Evolutionary conservation across 2,113 vertebrate species (phyloP), one percentile per base, ranked within the genome.

Genomic region (Odontesthes bonariensis): DNA sequence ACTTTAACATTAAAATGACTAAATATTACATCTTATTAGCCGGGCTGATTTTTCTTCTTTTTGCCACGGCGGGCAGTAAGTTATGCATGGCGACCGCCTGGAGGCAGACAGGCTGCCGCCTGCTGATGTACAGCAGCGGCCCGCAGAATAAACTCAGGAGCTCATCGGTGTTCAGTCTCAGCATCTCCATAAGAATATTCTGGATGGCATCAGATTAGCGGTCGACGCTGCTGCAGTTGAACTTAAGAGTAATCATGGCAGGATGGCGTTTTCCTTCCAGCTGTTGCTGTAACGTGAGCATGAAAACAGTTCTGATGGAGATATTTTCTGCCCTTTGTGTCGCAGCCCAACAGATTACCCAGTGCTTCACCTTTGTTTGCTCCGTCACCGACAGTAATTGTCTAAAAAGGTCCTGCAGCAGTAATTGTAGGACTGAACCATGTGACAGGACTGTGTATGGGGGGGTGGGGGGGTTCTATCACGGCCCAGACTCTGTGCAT

Each of bases 161-260:
- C 67, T 86, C 79, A 87, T 85, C 77, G 79, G 53, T 70, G 69
- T 86, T 85, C 75, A 79, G 84, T 83, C 72, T 88, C 75, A 11
- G 11, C 38, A 47, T 72, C 46, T 65, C 52, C 63, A 52, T 65
- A 69, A 75, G 56, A 40, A 69, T 69, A 84, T 73, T 75, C 40
- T 9, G 38, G 60, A 63, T 51, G 71, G 82, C 72, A 75, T 82
- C 23, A 58, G 20, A 81, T 80, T 62, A 75, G 65, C 44, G 35
- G 42, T 0, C 2, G 7, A 58, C 3, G 16, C 8, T 17, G 22
- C 61, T 23, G 2, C 49, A 63, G 8, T 20, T 57, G 3, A 40
- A 14, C 55, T 69, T 51, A 73, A 27, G 71, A 51, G 22, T 47
- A 69, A 16, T n/a, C 22, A 14, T 8, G 8, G 13, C 51, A 14